These are phyloP conservation scores for Nemoura dubitans DNA, from an alignment of 2,888 invertebrate genomes.

Conservation along the genomic window DNA sequence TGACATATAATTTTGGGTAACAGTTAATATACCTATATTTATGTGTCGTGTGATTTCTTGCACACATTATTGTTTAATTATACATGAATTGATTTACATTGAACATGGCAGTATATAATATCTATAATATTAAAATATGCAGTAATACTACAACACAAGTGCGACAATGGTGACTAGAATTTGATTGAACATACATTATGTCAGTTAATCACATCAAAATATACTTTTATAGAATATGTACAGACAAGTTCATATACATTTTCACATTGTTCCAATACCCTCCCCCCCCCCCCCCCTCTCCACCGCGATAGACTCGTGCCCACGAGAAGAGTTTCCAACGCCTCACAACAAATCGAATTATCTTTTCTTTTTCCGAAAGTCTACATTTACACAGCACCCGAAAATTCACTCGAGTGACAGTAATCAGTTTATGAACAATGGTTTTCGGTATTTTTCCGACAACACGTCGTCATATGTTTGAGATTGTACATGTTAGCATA, in stretches of 20 bases:
- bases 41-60: not conserved
- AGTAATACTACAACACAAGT: conserved; percentile 8
- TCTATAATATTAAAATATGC: conserved; percentile 10
- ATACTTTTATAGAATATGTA: not conserved
- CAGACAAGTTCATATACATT: not conserved
- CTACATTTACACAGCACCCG: not conserved
- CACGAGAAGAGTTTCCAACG: not conserved
- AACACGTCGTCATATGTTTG: not conserved
- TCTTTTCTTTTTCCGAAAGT: not conserved
- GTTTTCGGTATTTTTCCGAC: not conserved
- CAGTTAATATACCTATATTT: not conserved
- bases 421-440: conserved; percentile 12
- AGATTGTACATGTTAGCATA: not conserved
- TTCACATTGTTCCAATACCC: not conserved
- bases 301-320: not conserved
- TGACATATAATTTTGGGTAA: not conserved
- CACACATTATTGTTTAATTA: not conserved
- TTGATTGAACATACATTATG: not conserved
- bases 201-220: not conserved
- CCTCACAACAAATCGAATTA: not conserved
- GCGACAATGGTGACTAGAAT: not conserved
- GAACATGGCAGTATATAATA: not conserved
- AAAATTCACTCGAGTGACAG: not conserved
- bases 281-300: too few species aligned
- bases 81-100: not conserved